A percentile compares a stretch with the other conserved stretches of the same genome.
These are phyloP conservation scores for Sciaenops ocellatus DNA, from an alignment of 2,797 vertebrate species.

Conservation along the genomic window DNA sequence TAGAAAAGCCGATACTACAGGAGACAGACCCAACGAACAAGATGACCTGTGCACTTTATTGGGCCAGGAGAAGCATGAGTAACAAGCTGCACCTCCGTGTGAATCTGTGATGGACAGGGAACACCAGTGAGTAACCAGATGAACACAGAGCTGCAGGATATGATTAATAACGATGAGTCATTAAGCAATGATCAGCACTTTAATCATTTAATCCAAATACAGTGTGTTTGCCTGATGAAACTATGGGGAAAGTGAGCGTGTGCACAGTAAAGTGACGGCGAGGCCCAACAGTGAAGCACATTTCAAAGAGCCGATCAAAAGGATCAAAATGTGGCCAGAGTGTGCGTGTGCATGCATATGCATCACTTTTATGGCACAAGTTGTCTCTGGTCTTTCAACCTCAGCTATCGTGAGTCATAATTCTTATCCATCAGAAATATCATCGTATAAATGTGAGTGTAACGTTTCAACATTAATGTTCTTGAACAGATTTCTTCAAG, in stretches of 20 bases:
- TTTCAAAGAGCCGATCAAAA: constrained; percentile 63
- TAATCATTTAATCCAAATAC: constrained; percentile 11
- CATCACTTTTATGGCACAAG: constrained; percentile 42
- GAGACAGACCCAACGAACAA: constrained; percentile 18
- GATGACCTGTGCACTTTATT: constrained; percentile 4
- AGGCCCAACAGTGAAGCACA: constrained; percentile 39
- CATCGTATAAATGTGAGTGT: constrained; percentile 29
- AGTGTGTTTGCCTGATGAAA: constrained; percentile 7
- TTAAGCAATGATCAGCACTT: constrained; percentile 22
- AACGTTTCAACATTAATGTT: neutral
- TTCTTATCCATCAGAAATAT: constrained; percentile 24
- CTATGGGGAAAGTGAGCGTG: constrained; percentile 12
- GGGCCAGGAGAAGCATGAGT: constrained; percentile 11
- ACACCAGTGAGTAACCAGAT: constrained; percentile 28
- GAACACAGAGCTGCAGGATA: constrained; percentile 10
- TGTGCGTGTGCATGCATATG: constrained; percentile 63
- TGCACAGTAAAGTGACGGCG: constrained; percentile 17
- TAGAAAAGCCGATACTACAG: constrained; percentile 34
- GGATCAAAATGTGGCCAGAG: constrained; percentile 47
- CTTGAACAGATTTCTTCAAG: no score
- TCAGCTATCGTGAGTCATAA: constrained; percentile 17
- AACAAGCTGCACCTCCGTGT: constrained; percentile 8
- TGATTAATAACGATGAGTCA: constrained; percentile 22
- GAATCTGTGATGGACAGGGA: constrained; percentile 21
- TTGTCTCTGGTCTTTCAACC: constrained; percentile 47